Base-by-base conservation (phyloP, 2,888 invertebrate genomes). In the Ichneumon xanthorius region DNA sequence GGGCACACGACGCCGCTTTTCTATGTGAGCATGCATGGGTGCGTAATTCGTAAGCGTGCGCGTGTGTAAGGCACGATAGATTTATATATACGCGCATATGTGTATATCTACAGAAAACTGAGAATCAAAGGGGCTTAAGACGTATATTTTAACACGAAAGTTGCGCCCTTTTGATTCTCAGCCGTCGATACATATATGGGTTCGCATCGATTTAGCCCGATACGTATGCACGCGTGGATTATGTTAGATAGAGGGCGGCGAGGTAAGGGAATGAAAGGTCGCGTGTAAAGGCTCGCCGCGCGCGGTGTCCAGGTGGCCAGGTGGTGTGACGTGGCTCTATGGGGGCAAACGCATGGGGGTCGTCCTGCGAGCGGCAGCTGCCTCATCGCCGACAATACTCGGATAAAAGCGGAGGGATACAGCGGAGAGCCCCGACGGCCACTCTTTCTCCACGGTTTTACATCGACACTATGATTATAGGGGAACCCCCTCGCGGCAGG, bases 261-360 rank as follows among this genome's bases (percentile, higher is more conserved):
- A 48, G 70, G 61, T 50, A 50, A 61, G 70, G 79, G 83, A 75
- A 75, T 53, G 61, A 72, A 48, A 83, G 85, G 85, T 85, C 81
- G 81, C 85, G 85, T 82, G 82, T 77, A 71, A 55, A 82, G 82
- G 65, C 48, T 67, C 71, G 16, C 45, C 53, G 30, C 50, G 40
- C 40, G 75, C 50, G 76, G 76, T 16, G 68, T 84, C 86, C 87
- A 86, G 87, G 86, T 86, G 84, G 90, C 93, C 93, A 93, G 93
- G 93, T 93, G 93, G 91, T 93, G 92, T 93, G 93, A 93, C 93
- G 93, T 92, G 91, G 92, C 86, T 87, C 86, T 91, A 92, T 91
- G 92, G 90, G 91, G 92, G 91, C 33, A 91, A 45, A 91, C 90
- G 91, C 90, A 93, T 93, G 92, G 93, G 93, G 93, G 93, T 93